A percentile compares a stretch with the other conserved stretches of the same genome.
Evolutionary conservation across 2,797 vertebrate genomes (phyloP).

Genomic region (Oryzias sinensis): DNA sequence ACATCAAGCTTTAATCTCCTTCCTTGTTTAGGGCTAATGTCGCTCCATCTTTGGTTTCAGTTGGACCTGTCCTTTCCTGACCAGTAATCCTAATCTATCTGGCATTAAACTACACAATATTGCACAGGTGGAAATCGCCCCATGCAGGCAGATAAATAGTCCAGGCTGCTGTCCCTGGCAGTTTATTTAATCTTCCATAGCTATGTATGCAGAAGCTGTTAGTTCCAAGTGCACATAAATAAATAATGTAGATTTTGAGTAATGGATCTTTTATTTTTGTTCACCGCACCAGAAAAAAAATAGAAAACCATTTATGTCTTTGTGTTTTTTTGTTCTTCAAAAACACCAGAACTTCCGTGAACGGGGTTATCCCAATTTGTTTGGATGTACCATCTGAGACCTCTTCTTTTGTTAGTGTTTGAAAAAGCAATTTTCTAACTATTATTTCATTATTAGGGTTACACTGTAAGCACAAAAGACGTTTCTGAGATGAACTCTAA

Average conservation of each 20-base stretch:
- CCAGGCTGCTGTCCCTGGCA: slow-evolving; percentile 41
- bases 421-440: slow-evolving; percentile 15
- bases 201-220: slow-evolving; percentile 2
- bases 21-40: slow-evolving; percentile 52
- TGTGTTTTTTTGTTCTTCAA: neutral
- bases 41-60: slow-evolving; percentile 39
- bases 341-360: neutral
- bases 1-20: slow-evolving; percentile 68
- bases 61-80: slow-evolving; percentile 43
- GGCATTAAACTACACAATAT: slow-evolving; percentile 59
- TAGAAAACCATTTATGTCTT: no score
- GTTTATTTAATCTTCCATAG: slow-evolving; percentile 8
- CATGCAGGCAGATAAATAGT: slow-evolving; percentile 49
- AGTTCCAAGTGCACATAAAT: neutral
- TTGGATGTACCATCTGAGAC: slow-evolving; percentile 3
- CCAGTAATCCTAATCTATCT: slow-evolving; percentile 74
- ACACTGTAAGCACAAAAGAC: slow-evolving; percentile 8
- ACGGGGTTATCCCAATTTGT: neutral
- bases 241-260: neutral
- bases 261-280: neutral
- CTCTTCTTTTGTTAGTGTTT: neutral
- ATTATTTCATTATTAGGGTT: slow-evolving; percentile 13
- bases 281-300: no score
- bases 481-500: no score
- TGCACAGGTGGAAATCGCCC: slow-evolving; percentile 59